Conservation (phyloP, 1,140 invertebrate genomes). For the Popillia japonica region DNA sequence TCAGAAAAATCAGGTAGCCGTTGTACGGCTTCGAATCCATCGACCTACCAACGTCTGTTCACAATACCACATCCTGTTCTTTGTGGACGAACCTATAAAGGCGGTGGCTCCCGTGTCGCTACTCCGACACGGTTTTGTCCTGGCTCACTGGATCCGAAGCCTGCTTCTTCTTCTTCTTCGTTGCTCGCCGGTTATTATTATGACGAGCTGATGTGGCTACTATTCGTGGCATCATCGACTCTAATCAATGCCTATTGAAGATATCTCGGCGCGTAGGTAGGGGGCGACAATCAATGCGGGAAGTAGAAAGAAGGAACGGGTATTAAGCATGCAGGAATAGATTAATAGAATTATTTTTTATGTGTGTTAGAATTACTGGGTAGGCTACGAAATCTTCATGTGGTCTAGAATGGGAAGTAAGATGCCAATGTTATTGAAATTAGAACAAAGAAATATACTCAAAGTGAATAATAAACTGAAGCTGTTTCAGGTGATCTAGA, state of each 20-base stretch:
- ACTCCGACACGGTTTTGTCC: constrained; percentile 2
- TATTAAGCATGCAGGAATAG: constrained; percentile 3
- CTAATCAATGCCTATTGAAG: constrained; percentile 16
- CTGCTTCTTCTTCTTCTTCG: constrained; percentile 8
- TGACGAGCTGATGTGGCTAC: background rate
- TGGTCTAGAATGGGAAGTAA: no score
- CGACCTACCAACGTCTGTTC: background rate
- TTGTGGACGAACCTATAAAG: background rate
- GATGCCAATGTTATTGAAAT: no score
- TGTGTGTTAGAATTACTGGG: background rate
- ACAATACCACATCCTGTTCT: constrained; percentile 29
- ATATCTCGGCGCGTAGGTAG: background rate
- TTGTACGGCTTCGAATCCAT: constrained; percentile 13
- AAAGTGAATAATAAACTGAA: no score
- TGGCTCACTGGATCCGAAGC: background rate
- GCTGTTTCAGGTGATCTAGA: no score
- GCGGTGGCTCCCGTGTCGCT: background rate
- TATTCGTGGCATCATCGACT: constrained; percentile 15
- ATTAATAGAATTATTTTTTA: background rate
- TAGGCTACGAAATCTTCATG: no score
- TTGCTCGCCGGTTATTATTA: constrained; percentile 12
- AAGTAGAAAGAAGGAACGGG: background rate
- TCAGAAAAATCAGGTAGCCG: constrained; percentile 34
- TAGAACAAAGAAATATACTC: no score
- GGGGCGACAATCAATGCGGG: background rate